Conservation (phyloP, 1,140 invertebrate species). For the Gerris buenoi region DNA sequence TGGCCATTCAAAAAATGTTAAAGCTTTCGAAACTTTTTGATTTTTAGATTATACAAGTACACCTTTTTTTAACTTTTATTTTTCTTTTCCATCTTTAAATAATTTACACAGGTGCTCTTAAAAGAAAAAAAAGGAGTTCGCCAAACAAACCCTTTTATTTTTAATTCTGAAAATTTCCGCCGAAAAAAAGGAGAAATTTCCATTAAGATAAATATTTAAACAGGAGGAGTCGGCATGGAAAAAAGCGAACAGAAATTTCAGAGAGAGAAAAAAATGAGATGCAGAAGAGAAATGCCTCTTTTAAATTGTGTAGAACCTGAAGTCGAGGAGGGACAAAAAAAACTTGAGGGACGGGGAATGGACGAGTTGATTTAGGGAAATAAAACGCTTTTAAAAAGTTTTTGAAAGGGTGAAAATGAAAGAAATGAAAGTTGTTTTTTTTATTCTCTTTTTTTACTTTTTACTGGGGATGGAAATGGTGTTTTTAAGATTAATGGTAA, state of each 20-base stretch:
- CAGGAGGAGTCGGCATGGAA: background rate
- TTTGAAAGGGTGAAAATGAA: background rate
- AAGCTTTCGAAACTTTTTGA: too few relatives aligned
- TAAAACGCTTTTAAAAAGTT: background rate
- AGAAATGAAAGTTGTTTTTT: background rate
- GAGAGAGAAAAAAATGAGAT: background rate
- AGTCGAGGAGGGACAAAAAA: background rate
- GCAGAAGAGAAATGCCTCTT: background rate
- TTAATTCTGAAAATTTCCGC: too few relatives aligned
- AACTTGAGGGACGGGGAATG: background rate
- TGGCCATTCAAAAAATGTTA: too few relatives aligned
- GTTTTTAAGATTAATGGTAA: background rate
- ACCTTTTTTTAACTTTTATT: too few relatives aligned
- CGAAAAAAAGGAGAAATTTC: too few relatives aligned
- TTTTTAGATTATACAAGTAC: too few relatives aligned
- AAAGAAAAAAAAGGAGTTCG: too few relatives aligned
- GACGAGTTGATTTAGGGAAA: background rate
- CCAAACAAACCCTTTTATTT: too few relatives aligned
- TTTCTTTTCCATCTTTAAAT: too few relatives aligned
- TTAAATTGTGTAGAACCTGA: background rate
- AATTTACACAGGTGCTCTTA: too few relatives aligned
- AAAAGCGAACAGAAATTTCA: background rate
- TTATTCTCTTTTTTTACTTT: background rate
- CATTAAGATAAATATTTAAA: background rate
- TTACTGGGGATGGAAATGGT: background rate